These are phyloP conservation scores for Neotragus moschatus DNA, from an alignment of 2,113 vertebrate species.

Conservation along the genomic window DNA sequence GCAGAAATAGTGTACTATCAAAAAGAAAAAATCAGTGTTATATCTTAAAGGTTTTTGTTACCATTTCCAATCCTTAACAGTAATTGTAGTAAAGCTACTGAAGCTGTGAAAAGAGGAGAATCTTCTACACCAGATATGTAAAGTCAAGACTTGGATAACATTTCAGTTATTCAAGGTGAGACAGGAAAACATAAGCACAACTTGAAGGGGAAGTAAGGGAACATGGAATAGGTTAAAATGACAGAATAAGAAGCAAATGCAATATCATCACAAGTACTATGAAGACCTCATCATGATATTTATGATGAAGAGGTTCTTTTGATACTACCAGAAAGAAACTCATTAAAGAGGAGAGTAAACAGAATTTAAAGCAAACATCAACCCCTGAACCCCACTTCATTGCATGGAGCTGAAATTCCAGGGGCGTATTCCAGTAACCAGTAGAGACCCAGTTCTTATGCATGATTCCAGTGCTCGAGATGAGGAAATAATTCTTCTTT, in stretches of 20 bases:
- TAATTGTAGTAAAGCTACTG: background rate
- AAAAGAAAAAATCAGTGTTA: background rate
- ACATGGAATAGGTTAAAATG: background rate
- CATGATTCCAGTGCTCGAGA: background rate
- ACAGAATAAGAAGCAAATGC: background rate
- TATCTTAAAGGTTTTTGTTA: background rate
- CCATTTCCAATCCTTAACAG: background rate
- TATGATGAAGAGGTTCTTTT: background rate
- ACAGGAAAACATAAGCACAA: background rate
- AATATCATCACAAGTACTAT: fast-evolving
- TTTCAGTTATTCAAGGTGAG: background rate
- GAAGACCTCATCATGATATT: background rate
- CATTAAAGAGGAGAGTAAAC: background rate
- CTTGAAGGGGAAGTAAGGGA: background rate
- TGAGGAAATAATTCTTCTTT: background rate
- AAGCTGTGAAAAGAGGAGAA: background rate
- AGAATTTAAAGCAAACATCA: background rate
- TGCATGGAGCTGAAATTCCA: background rate
- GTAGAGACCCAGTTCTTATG: background rate
- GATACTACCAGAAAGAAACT: background rate
- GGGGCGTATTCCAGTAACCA: background rate
- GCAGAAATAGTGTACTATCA: background rate
- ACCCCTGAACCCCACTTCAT: background rate
- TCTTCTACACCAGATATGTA: background rate
- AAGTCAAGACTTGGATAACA: background rate